Conservation (phyloP, 1,140 invertebrate genomes). For the Drosophila ercepeae region DNA sequence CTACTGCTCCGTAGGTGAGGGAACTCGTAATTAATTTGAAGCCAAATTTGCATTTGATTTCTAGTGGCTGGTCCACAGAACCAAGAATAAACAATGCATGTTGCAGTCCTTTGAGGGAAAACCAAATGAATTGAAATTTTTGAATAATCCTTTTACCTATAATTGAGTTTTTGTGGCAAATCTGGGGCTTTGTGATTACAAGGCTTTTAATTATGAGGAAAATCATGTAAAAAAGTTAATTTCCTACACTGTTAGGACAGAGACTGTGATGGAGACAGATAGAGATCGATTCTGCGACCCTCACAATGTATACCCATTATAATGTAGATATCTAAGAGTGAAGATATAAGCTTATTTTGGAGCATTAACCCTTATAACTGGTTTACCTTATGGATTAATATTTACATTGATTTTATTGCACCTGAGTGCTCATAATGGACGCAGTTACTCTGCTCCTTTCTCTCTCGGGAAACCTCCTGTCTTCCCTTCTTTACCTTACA, state of each 20-base stretch:
- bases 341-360: too few species aligned
- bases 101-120: conserved; percentile 5
- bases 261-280: too few species aligned
- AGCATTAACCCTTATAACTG: too few species aligned
- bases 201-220: background rate
- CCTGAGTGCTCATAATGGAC: conserved; percentile 66
- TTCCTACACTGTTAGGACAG: too few species aligned
- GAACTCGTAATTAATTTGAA: conserved; percentile 71
- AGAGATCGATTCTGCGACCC: too few species aligned
- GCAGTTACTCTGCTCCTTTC: conserved; percentile 28
- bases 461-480: background rate
- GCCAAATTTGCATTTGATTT: conserved; percentile 48
- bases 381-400: conserved; percentile 17
- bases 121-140: conserved; percentile 19
- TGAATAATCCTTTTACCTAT: conserved; percentile 2
- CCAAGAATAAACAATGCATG: conserved; percentile 35
- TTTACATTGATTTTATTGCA: conserved; percentile 34
- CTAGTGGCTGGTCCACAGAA: conserved; percentile 20
- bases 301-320: too few species aligned
- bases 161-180: background rate
- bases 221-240: background rate
- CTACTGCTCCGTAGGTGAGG: conserved; percentile 15
- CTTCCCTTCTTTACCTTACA: conserved; percentile 19
- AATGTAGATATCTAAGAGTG: too few species aligned
- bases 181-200: background rate